Base-by-base conservation (phyloP, 2,888 invertebrate species). In the Brachylomia viminalis region DNA sequence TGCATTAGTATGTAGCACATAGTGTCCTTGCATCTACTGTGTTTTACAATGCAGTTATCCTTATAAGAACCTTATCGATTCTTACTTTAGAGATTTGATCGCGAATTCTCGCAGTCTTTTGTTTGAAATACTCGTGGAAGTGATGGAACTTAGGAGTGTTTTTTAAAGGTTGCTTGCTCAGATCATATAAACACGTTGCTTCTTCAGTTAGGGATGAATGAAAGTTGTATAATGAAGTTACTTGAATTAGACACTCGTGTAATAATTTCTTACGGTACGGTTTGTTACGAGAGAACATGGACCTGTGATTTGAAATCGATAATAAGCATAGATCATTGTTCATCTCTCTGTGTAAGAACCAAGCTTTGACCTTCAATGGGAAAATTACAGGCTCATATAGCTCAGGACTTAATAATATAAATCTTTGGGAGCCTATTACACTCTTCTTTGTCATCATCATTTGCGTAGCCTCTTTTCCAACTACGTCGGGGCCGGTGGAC, bases 1-100 rank as follows among this genome's bases (percentile, higher is more conserved):
- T 74, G 23, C 33, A 59, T 56, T 10, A 27, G 6, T 67, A 59
- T 30, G 64, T 76, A n/a, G 27, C 45, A 49, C 38, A 10, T 17
- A 7, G 8, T 62, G 87, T 73, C 85, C 87, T 84, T 79, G 85
- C 42, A 79, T n/a, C 56, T 56, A 61, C 38, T 61, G 38, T 52
- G 15, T 72, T 59, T 33, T 58, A 65, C n/a, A 52, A 42, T 80
- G 49, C 62, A 56, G 76, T 81, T 84, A 86, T 81, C 85, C 84
- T 86, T 58, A 73, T 77, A 75, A 30, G 23, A 68, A 65, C 30
- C 11, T 38, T 30, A 45, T 59, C 2, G 64, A 52, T 65, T 65
- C n/a, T 7, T 33, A 2, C 10, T 49, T 45, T 23, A 27, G 20
- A 67, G 23, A 81, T 56, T 23, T 0, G 1, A 42, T 38, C 15